phyloP scores from a whole-genome alignment of 2,888 invertebrate genomes.

The Craniophora ligustri region DNA sequence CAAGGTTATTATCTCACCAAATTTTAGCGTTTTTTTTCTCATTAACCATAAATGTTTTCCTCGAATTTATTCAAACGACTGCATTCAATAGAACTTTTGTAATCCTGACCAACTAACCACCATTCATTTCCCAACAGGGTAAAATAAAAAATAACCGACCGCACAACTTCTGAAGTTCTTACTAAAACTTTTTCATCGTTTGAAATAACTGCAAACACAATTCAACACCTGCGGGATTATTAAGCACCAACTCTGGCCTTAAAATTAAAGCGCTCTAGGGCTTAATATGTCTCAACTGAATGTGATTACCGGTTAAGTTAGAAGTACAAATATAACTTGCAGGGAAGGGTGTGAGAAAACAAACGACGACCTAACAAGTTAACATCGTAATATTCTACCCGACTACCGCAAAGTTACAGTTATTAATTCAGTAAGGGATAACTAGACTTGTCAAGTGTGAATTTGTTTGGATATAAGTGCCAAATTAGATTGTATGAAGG shows the following conservation, averaged over 20 bases:
- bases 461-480: slow-evolving; percentile 36
- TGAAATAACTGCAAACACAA: slow-evolving; percentile 70
- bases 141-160: slow-evolving; percentile 51
- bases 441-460: slow-evolving; percentile 36
- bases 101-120: slow-evolving; percentile 35
- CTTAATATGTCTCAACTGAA: slow-evolving; percentile 69
- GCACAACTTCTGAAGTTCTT: slow-evolving; percentile 55
- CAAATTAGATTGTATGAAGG: slow-evolving; percentile 31
- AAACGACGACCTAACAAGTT: slow-evolving; percentile 63
- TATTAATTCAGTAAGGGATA: slow-evolving; percentile 43
- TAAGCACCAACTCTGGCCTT: slow-evolving; percentile 62
- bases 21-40: too few relatives aligned
- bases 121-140: slow-evolving; percentile 51
- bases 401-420: slow-evolving; percentile 36
- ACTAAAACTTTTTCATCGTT: slow-evolving; percentile 67
- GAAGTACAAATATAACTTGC: slow-evolving; percentile 67
- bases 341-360: slow-evolving; percentile 53
- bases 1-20: too few relatives aligned
- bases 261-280: slow-evolving; percentile 66
- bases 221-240: slow-evolving; percentile 71
- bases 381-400: slow-evolving; percentile 51
- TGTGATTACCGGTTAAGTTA: slow-evolving; percentile 70
- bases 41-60: too few relatives aligned
- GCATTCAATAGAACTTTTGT: slow-evolving; percentile 58
- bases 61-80: too few relatives aligned